Conservation (phyloP, 2,113 vertebrate species). For the Gambusia affinis region DNA sequence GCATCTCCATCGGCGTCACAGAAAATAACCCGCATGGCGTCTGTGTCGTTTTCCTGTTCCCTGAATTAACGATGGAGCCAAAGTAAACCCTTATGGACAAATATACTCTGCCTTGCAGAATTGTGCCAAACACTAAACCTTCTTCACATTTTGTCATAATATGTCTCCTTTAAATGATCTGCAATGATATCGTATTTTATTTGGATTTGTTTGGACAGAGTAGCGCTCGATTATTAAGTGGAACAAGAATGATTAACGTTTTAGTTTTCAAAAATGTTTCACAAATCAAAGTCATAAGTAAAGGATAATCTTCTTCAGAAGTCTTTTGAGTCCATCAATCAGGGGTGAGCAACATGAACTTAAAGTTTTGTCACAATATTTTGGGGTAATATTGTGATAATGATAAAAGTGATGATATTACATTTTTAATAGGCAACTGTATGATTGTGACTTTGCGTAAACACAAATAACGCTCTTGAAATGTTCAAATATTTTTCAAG, state of each 20-base stretch:
- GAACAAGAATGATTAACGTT: not conserved
- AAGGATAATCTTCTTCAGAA: too few species aligned
- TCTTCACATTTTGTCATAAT: not conserved
- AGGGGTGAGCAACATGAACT: too few species aligned
- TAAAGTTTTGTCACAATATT: too few species aligned
- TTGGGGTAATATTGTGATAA: too few species aligned
- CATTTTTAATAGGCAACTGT: too few species aligned
- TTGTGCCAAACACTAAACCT: not conserved
- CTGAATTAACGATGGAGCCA: slow-evolving; percentile 1
- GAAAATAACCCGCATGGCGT: slow-evolving; percentile 28
- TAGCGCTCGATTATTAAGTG: not conserved
- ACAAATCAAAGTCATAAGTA: too few species aligned
- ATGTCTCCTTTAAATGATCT: not conserved
- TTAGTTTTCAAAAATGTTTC: not conserved
- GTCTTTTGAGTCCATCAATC: too few species aligned
- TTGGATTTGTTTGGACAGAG: not conserved
- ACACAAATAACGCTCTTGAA: too few species aligned
- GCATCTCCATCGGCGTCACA: slow-evolving; percentile 12
- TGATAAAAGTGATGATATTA: too few species aligned
- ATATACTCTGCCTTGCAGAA: not conserved
- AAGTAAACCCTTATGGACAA: not conserved
- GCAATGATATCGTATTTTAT: not conserved
- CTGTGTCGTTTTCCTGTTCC: slow-evolving; percentile 15
- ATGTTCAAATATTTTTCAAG: too few species aligned
- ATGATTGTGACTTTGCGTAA: too few species aligned